Evolutionary conservation across 2,797 vertebrate species (phyloP), one percentile per base, ranked within the genome.

Genomic region (Anabacerthia variegaticeps): DNA sequence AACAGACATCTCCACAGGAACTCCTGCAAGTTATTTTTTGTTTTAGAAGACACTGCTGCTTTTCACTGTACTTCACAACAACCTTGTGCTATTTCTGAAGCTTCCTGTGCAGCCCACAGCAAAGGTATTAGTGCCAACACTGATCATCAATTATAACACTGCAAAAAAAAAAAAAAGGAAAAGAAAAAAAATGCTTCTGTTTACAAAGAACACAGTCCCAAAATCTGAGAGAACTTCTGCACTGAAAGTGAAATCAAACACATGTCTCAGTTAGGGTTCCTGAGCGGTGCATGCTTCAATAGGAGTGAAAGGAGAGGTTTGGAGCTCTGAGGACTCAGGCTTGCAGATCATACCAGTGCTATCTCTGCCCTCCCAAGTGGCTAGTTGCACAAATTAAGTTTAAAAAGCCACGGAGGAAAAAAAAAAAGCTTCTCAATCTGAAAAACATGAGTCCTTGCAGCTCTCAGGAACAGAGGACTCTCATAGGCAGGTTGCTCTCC

Each of bases 201-300:
- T 91, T 51, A 82, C 14, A 34, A 81, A 82, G 41, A 63, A 1
- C 14, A 46, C 3, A 24, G n/a, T 63, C 37, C 16, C 75, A 77
- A 72, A 76, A 67, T 39, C 11, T 15, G 9, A 28, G 19, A 51
- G 13, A 82, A 61, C 8, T 68, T 81, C 21, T 49, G n/a, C 32
- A 32, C 26, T 61, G 44, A 55, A 67, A 48, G 8, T 18, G 15
- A 83, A 79, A 41, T 39, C 52, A 54, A 75, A 32, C 18, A 30
- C 10, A 15, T 18, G 22, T 27, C 36, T 69, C 39, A 46, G 10
- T 4, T 14, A 11, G 15, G 24, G 8, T 9, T 79, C 58, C 43
- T 1, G 1, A 86, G 41, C 36, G 2, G 1, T 36, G 7, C 6
- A 15, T 1, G 0, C 21, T 41, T 51, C 58, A 26, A 20, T 0